These are phyloP conservation scores for Amaurobius ferox DNA, from an alignment of 2,888 invertebrate species.

Conservation along the genomic window DNA sequence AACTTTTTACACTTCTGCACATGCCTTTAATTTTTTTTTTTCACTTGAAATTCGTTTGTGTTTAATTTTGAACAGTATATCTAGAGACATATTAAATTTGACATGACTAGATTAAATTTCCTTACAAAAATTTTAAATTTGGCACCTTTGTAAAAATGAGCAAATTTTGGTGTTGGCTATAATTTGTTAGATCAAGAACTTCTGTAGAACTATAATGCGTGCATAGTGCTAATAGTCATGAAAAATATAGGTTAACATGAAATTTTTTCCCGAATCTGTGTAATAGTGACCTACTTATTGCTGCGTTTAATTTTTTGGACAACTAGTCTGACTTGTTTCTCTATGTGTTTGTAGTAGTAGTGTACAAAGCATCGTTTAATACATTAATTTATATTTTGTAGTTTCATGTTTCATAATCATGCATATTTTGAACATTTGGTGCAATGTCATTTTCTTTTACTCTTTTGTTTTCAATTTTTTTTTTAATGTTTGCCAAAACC, in stretches of 20 bases:
- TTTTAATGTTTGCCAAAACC: not conserved
- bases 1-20: no score
- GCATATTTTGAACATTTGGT: constrained; percentile 8
- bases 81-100: no score
- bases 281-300: constrained; percentile 8
- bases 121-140: not conserved
- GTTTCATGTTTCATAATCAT: constrained; percentile 13
- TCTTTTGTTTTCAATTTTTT: not conserved
- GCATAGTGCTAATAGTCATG: not conserved
- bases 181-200: not conserved
- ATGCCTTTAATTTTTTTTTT: no score
- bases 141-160: not conserved
- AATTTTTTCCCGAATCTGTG: not conserved
- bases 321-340: constrained; percentile 5
- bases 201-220: not conserved
- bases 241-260: not conserved
- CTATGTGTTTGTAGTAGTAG: constrained; percentile 14
- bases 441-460: not conserved
- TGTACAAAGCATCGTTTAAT: constrained; percentile 13
- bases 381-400: constrained; percentile 13
- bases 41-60: no score
- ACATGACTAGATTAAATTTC: no score
- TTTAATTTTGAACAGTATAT: no score
- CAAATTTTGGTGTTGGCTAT: not conserved
- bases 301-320: constrained; percentile 3